These are phyloP conservation scores for Craniophora ligustri DNA, from an alignment of 2,888 invertebrate genomes.

Conservation along the genomic window DNA sequence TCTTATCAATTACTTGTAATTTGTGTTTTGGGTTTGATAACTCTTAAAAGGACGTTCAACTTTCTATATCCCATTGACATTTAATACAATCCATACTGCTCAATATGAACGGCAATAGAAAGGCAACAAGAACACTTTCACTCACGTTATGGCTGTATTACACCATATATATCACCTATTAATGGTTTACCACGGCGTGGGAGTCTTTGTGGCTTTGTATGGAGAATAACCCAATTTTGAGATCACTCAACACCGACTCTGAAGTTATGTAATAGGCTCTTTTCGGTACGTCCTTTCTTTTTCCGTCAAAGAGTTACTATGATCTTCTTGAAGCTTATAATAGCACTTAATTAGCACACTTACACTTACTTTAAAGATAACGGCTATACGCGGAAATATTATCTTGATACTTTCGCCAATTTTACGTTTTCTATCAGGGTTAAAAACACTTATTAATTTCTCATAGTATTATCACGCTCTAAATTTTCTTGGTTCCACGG, in stretches of 20 bases:
- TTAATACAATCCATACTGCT: constrained; percentile 39
- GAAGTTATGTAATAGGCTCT: constrained; percentile 24
- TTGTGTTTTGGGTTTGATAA: too few species aligned
- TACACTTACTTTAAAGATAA: too few species aligned
- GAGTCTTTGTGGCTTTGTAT: constrained; percentile 22
- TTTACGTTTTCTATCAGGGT: too few species aligned
- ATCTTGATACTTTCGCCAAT: too few species aligned
- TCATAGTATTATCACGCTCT: too few species aligned
- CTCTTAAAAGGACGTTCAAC: constrained; percentile 24
- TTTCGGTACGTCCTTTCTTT: not conserved
- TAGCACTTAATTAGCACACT: too few species aligned
- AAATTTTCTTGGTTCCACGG: too few species aligned
- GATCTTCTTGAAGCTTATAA: too few species aligned
- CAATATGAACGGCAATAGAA: constrained; percentile 11
- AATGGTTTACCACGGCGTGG: constrained; percentile 30
- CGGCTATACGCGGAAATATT: too few species aligned
- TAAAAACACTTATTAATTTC: too few species aligned
- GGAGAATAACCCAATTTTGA: constrained; percentile 26
- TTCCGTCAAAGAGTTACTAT: not conserved
- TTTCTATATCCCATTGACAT: constrained; percentile 38
- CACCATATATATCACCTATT: constrained; percentile 21
- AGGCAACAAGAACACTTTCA: constrained; percentile 47
- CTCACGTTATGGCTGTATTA: constrained; percentile 31
- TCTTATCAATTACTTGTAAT: too few species aligned
- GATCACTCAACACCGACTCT: constrained; percentile 5